Percentiles rank a stretch among this genome's conserved stretches.
Conservation (phyloP, 2,113 vertebrate species). For the Hymenochirus boettgeri region DNA sequence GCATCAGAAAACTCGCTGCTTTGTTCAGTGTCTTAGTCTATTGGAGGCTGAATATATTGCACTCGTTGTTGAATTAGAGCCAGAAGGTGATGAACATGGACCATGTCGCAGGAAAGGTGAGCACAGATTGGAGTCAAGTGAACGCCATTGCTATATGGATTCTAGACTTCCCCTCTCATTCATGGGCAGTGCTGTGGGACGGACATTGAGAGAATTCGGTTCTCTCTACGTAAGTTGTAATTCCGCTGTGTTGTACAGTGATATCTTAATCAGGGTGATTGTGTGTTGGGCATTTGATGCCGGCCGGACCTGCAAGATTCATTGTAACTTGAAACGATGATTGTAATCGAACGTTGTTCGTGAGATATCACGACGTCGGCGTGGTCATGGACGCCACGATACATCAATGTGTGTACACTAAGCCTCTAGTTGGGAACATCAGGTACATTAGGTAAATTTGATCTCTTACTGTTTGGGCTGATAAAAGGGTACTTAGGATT, state of each 20-base stretch:
- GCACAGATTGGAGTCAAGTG: conserved; percentile 66
- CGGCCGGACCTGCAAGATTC: no score
- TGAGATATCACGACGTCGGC: no score
- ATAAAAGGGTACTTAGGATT: no score
- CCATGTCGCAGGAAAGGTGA: conserved; percentile 65
- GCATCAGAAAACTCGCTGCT: conserved; percentile 42
- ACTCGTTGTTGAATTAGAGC: conserved; percentile 54
- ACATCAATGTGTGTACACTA: no score
- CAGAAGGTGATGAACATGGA: conserved; percentile 67
- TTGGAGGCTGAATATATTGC: conserved; percentile 50
- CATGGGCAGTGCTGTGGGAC: conserved; percentile 98
- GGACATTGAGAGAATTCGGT: conserved; percentile 87
- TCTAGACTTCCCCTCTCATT: conserved; percentile 85
- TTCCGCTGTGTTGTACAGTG: conserved; percentile 8
- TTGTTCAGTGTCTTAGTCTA: conserved; percentile 10
- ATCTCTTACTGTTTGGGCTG: no score
- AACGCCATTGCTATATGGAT: conserved; percentile 65
- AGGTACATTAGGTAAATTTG: no score
- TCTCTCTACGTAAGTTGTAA: conserved; percentile 91
- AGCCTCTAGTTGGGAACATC: no score
- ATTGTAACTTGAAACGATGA: no score
- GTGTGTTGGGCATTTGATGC: no score
- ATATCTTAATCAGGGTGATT: neutral
- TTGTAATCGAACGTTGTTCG: no score
- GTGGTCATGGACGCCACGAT: no score